Base-by-base conservation (phyloP, 2,113 vertebrate genomes). In the Sylvia atricapilla region DNA sequence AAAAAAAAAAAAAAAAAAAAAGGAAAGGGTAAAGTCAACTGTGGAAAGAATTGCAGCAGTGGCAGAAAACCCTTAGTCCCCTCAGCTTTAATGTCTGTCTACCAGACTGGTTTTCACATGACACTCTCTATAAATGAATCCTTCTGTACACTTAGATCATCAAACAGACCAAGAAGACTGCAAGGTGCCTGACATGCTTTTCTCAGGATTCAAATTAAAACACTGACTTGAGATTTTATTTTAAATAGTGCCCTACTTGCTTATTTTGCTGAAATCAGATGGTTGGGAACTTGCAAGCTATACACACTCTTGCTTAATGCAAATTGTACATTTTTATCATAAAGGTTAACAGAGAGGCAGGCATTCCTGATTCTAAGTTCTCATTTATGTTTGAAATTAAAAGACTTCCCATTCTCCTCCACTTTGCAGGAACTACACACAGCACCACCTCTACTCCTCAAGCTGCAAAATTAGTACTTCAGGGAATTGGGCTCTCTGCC, bases 311-410 rank as follows among this genome's bases (percentile, higher is more conserved):
- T 70, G 18, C 35, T 89, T 94, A 82, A 95, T 89, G 83, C 62
- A 82, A 91, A 82, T 77, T 25, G 12, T 89, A 87, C 44, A 24
- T 93, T 87, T 37, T 87, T 89, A 66, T 52, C 92, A 69, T 76
- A 69, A 92, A 92, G 73, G 64, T 92, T 94, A 89, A 89, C 6
- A 11, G 35, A 86, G 63, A 88, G 64, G 56, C 56, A 85, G 46
- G 19, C 49, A 47, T 62, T 76, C 94, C 85, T 85, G 62, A 63
- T 78, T 74, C 64, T 73, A 83, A 82, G 27, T 93, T 94, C 73
- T 94, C 60, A 77, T 84, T 93, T 90, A 74, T 88, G 72, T 95
- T 93, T 92, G 78, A 92, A 97, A 94, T 93, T 74, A 84, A 90
- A 93, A 88, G 68, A 31, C 9, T 95, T 60, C 15, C 30, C 7